Base-by-base conservation (phyloP, 2,888 invertebrate species). In the Gordius sp. region DNA sequence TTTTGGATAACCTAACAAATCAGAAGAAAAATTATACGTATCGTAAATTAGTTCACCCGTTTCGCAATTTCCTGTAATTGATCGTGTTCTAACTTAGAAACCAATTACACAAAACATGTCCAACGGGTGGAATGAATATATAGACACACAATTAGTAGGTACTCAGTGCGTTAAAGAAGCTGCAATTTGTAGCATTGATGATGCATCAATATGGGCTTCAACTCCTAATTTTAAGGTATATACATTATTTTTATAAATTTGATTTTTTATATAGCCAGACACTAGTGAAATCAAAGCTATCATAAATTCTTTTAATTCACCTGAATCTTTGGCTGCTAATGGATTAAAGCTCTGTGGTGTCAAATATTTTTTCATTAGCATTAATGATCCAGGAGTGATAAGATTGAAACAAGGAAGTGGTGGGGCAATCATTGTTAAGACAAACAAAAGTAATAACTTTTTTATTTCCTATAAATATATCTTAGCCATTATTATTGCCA, bases 401-500 rank as follows among this genome's bases (percentile, higher is more conserved):
- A 4, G 55, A 27, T 13, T 54, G 13, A 54, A 54, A 28, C 55
- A 26, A 26, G 55, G 55, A 27, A 25, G 27, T 54, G 55, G 55
- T 24, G 55, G 55, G 8, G 55, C 55, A n/a, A 54, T 28, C 8
- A 13, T 54, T 26, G 55, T 28, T 8, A 54, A 54, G 20, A 54
- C 55, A 26, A 8, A 27, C 20, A 54, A 54, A 27, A 28, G 55
- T 54, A 26, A 16, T 20, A 39, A 13, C n/a, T 39, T 39, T 39
- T 39, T 13, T 39, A 13, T n/a, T 39, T 13, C 8, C 8, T 39
- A 13, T n/a, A n/a, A 16, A 26, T 4, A 16, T 27, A 16, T n/a
- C 8, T 54, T 54, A 54, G 55, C 55, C 27, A 26, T 54, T 16
- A 24, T 54, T 26, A 54, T 54, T 54, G 55, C 27, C 8, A 28